phyloP scores from a whole-genome alignment of 2,888 invertebrate species.

The Drosophila robusta region DNA sequence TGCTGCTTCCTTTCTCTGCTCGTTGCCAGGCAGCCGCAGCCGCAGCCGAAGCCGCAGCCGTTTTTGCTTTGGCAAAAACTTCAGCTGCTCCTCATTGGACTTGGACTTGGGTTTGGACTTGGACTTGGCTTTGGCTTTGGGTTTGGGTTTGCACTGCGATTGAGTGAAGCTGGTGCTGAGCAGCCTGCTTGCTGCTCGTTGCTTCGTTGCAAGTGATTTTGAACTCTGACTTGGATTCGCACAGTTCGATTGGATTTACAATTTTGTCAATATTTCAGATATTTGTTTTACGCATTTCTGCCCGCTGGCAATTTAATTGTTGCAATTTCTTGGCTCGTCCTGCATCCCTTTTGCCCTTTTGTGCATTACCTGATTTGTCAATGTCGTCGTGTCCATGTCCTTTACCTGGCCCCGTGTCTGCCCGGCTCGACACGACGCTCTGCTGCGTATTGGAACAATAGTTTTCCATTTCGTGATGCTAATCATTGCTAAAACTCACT shows the following conservation, averaged over 20 bases:
- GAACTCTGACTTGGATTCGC: neutral
- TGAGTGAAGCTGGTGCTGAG: neutral
- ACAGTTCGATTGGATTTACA: neutral
- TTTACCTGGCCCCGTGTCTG: slow-evolving; percentile 49
- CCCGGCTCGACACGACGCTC: slow-evolving; percentile 27
- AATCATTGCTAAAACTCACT: slow-evolving; percentile 72
- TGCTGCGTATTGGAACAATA: slow-evolving; percentile 78
- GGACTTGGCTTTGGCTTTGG: slow-evolving; percentile 15
- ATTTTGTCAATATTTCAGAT: slow-evolving; percentile 7
- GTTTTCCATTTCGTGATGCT: slow-evolving; percentile 76
- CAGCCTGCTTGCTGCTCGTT: neutral
- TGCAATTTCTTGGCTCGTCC: slow-evolving; percentile 20
- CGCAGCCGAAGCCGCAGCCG: slow-evolving; percentile 18
- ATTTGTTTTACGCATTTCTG: neutral
- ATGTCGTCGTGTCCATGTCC: slow-evolving; percentile 42
- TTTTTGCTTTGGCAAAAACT: slow-evolving; percentile 63
- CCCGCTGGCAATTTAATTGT: slow-evolving; percentile 24
- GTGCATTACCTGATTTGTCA: slow-evolving; percentile 75
- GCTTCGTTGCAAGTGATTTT: slow-evolving; percentile 17
- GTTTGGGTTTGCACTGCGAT: neutral
- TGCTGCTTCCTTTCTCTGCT: slow-evolving; percentile 57
- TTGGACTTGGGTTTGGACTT: slow-evolving; percentile 29
- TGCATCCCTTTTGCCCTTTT: slow-evolving; percentile 10
- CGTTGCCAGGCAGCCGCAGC: slow-evolving; percentile 53
- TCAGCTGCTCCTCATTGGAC: slow-evolving; percentile 69